Evolutionary conservation across 2,113 vertebrate species (phyloP), one percentile per base, ranked within the genome.

Genomic region (Azemiops feae): DNA sequence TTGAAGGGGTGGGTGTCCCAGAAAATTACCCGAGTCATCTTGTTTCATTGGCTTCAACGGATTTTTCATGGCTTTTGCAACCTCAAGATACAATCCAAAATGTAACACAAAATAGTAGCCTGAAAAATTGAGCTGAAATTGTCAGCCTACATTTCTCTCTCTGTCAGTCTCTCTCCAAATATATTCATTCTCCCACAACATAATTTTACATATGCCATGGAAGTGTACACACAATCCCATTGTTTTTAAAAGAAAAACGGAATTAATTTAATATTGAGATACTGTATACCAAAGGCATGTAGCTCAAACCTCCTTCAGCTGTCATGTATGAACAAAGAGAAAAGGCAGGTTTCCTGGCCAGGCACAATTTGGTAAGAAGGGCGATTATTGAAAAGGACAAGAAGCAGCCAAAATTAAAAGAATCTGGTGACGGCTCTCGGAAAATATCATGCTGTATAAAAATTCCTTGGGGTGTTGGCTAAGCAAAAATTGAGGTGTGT

Each of bases 1-100:
- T 93, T 88, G 92, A 92, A 94, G 43, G n/a, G 88, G 89, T 92
- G 85, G 87, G 93, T 90, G 87, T 91, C 94, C 92, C 92, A 58
- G 91, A 93, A 81, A 94, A 89, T 43, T 81, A 94, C 81, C 0
- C 12, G 52, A 91, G 4, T 47, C 34, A 1, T 39, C 74, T 94
- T 87, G 91, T 69, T 64, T 47, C 93, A 94, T 57, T 89, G 91
- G 92, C 93, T 94, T 27, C 85, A 89, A 92, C 90, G 81, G 93
- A 64, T 87, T 69, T 69, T 91, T 96, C 86, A 43, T 0, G 85
- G 93, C 91, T 95, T 92, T 90, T 89, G 86, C 89, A 89, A 54
- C n/a, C 89, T 64, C 45, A 9, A 85, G 92, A 85, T 58, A 85
- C 94, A 95, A 86, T 85, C 88, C 20, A 64, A 93, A 87, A 92